These are phyloP conservation scores for Trematocara variabile DNA, from an alignment of 2,113 vertebrate genomes.

Conservation along the genomic window DNA sequence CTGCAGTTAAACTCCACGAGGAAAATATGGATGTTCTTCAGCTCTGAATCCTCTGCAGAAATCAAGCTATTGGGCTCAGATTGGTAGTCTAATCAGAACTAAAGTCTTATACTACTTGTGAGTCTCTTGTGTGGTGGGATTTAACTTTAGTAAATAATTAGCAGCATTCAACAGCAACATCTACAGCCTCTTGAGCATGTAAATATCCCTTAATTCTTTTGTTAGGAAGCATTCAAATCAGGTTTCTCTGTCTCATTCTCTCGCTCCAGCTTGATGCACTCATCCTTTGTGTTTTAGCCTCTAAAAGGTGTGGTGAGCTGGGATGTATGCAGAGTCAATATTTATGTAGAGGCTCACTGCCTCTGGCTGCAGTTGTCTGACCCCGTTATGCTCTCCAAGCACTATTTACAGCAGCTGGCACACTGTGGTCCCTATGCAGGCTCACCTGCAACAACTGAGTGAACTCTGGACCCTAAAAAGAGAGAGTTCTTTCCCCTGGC, in stretches of 20 bases:
- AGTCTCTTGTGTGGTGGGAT: not conserved
- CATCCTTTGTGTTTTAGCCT: not conserved
- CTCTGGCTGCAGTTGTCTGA: slow-evolving; percentile 6
- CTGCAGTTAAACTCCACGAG: not conserved
- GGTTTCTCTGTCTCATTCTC: not conserved
- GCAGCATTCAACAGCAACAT: not conserved
- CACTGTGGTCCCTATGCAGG: not conserved
- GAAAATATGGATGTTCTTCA: not conserved
- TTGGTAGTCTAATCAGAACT: not conserved
- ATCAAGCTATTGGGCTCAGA: not conserved
- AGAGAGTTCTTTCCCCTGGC: slow-evolving; percentile 13
- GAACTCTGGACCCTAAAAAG: slow-evolving; percentile 54
- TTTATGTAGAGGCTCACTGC: slow-evolving; percentile 22
- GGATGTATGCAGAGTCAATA: slow-evolving; percentile 38
- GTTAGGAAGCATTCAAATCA: not conserved
- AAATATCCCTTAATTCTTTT: not conserved
- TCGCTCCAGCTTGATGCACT: not conserved
- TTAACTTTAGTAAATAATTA: not conserved
- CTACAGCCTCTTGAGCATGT: not conserved
- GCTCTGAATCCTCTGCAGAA: not conserved
- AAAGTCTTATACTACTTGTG: not conserved
- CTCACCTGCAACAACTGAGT: slow-evolving; percentile 12
- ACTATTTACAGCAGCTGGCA: slow-evolving; percentile 27
- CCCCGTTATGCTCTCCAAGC: slow-evolving; percentile 16
- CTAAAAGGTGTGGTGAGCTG: slow-evolving; percentile 4